Percentiles rank a stretch among this genome's conserved stretches.
phyloP scores from a whole-genome alignment of 1,140 invertebrate genomes.

The Linepithema humile region DNA sequence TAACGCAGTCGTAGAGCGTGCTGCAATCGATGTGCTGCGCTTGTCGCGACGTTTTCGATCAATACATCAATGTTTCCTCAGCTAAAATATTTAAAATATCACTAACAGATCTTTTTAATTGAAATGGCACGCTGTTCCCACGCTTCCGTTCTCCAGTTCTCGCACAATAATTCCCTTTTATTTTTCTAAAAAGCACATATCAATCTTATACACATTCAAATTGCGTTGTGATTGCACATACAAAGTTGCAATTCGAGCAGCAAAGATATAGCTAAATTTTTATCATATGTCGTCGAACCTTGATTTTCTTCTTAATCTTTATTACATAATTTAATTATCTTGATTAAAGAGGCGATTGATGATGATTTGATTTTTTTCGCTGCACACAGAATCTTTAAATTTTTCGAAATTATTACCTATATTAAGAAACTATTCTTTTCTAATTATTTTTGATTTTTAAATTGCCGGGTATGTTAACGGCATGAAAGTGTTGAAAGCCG shows the following conservation, averaged over 20 bases:
- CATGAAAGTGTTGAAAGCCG: not conserved
- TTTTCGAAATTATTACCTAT: too few relatives aligned
- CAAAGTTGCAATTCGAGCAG: not conserved
- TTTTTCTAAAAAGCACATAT: not conserved
- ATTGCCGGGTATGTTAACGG: not conserved
- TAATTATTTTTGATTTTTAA: not conserved
- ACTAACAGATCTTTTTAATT: too few relatives aligned
- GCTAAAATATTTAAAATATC: too few relatives aligned
- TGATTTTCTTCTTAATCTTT: not conserved
- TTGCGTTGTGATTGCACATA: not conserved
- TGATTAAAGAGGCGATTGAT: not conserved
- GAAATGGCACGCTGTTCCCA: too few relatives aligned
- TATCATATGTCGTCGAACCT: too few relatives aligned
- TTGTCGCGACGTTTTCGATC: too few relatives aligned
- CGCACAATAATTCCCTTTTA: not conserved
- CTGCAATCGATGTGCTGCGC: too few relatives aligned
- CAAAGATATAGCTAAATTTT: too few relatives aligned
- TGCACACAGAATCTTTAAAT: not conserved
- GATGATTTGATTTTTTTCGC: not conserved
- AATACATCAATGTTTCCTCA: too few relatives aligned
- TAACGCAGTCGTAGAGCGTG: slow-evolving; percentile 77
- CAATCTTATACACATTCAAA: not conserved
- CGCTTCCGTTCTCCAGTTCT: not conserved
- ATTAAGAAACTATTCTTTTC: too few relatives aligned
- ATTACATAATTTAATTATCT: not conserved